Conservation (phyloP, 2,888 invertebrate genomes). For the Allygus modestus region DNA sequence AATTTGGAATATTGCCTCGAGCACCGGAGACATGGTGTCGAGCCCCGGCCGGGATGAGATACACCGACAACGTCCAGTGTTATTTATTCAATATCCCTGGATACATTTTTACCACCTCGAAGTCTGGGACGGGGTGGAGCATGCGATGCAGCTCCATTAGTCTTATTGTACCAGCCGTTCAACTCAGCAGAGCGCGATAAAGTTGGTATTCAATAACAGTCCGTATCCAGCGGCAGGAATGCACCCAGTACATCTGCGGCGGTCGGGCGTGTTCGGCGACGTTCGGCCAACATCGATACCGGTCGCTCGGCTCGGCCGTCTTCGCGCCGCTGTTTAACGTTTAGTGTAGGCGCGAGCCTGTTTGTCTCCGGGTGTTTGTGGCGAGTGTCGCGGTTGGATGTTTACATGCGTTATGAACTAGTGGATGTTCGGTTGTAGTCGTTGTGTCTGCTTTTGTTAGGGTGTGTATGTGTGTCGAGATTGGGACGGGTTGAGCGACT, state of each 20-base stretch:
- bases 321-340: background rate
- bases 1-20: too few relatives aligned
- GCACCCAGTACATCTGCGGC: background rate
- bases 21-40: too few relatives aligned
- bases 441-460: conserved; percentile 30
- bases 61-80: too few relatives aligned
- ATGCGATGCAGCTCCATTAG: too few relatives aligned
- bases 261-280: conserved; percentile 7
- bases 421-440: background rate
- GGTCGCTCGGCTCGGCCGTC: conserved; percentile 35
- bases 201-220: background rate
- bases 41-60: too few relatives aligned
- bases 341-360: conserved; percentile 42
- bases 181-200: too few relatives aligned
- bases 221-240: conserved; percentile 15
- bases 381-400: conserved; percentile 25
- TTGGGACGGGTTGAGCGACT: too few relatives aligned
- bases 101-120: too few relatives aligned
- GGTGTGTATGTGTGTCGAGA: too few relatives aligned
- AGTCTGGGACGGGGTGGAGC: too few relatives aligned
- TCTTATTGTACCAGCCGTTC: too few relatives aligned
- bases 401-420: background rate
- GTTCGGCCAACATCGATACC: conserved; percentile 29
- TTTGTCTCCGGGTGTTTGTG: background rate
- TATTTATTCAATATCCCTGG: too few relatives aligned